A percentile compares a stretch with the other conserved stretches of the same genome.
phyloP scores from a whole-genome alignment of 1,140 invertebrate genomes.

The Subanguina moxae region DNA sequence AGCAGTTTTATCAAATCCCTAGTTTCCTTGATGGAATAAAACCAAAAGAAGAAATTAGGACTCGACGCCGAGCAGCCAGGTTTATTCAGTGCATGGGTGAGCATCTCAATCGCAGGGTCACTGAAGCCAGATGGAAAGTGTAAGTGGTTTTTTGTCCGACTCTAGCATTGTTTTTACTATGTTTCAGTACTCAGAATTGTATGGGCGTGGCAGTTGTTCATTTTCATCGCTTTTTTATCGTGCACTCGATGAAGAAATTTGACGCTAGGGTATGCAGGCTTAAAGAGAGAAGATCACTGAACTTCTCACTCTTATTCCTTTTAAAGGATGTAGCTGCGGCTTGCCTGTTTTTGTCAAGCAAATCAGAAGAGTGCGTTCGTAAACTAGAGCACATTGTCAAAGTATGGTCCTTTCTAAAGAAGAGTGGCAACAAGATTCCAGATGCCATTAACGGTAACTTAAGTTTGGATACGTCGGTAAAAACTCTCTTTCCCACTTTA shows the following conservation, averaged over 20 bases:
- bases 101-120: too few relatives aligned
- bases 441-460: not conserved
- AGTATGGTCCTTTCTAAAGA: conserved; percentile 32
- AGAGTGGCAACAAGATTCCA: conserved; percentile 1
- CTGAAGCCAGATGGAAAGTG: too few relatives aligned
- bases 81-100: too few relatives aligned
- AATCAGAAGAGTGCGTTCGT: conserved; percentile 43
- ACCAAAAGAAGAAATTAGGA: too few relatives aligned
- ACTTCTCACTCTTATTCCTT: conserved; percentile 21
- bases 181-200: conserved; percentile 22
- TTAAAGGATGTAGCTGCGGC: conserved; percentile 41
- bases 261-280: not conserved
- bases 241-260: conserved; percentile 27
- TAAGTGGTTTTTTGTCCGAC: too few relatives aligned
- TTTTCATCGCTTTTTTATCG: conserved; percentile 30
- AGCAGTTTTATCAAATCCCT: too few relatives aligned
- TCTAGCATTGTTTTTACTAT: not conserved
- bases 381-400: conserved; percentile 38
- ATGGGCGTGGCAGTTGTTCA: conserved; percentile 31
- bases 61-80: too few relatives aligned
- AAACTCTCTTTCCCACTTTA: not conserved
- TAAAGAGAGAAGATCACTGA: not conserved
- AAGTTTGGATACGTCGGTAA: not conserved
- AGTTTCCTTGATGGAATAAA: too few relatives aligned
- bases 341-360: conserved; percentile 36